A percentile compares a stretch with the other conserved stretches of the same genome.
These are phyloP conservation scores for Eucera pruinosa DNA, from an alignment of 2,888 invertebrate species.

Conservation along the genomic window DNA sequence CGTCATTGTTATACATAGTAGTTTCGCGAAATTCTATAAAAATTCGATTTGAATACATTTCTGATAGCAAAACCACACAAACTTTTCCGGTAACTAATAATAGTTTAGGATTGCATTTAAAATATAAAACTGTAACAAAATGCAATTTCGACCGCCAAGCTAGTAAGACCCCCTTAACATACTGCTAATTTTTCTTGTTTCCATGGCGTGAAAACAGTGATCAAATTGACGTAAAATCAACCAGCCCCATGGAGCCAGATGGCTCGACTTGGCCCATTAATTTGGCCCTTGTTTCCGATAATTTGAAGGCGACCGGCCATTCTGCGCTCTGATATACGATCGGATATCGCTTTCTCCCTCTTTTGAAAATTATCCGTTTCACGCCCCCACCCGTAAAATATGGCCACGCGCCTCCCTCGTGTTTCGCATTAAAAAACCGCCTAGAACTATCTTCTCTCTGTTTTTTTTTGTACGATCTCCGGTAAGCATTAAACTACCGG, in stretches of 20 bases:
- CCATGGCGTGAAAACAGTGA: conserved; percentile 75
- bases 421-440: conserved; percentile 16
- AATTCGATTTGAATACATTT: too few species aligned
- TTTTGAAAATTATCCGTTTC: conserved; percentile 81
- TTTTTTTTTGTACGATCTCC: background rate
- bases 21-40: too few species aligned
- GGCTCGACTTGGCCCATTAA: conserved; percentile 76
- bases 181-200: conserved; percentile 71
- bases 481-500: background rate
- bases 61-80: too few species aligned
- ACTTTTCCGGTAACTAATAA: too few species aligned
- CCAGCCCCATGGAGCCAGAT: conserved; percentile 78
- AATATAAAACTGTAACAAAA: too few species aligned
- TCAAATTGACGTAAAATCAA: conserved; percentile 75
- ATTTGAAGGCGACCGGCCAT: conserved; percentile 80
- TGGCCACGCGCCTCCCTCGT: conserved; percentile 68
- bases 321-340: conserved; percentile 80
- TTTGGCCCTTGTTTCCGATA: conserved; percentile 82
- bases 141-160: background rate
- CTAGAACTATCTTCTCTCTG: conserved; percentile 14
- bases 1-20: too few species aligned
- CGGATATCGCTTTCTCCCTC: conserved; percentile 76
- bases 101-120: too few species aligned
- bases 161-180: conserved; percentile 15
- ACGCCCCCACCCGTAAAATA: conserved; percentile 81